Percentiles rank a stretch among this genome's conserved stretches.
Evolutionary conservation across 53 echinoderm and acorn worm genomes (phyloP).

Genomic region (Echinometra lucunter): DNA sequence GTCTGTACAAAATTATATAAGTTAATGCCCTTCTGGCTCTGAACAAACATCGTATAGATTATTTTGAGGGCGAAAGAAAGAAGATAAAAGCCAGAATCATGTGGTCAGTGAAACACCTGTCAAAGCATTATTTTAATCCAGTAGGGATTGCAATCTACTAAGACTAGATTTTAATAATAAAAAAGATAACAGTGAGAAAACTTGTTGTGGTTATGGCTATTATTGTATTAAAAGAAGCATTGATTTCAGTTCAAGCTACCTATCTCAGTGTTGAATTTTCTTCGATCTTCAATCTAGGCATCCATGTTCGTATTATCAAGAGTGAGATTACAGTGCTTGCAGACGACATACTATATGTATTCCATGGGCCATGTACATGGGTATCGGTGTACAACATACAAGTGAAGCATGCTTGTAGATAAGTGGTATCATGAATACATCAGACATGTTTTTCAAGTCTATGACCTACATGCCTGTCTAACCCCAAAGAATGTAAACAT

Average conservation of each 20-base stretch:
- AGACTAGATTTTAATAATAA: no score
- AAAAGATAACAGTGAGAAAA: no score
- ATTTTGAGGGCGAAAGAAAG: neutral
- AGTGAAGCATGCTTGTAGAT: neutral
- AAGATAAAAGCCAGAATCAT: neutral
- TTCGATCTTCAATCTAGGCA: neutral
- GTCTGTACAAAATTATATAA: no score
- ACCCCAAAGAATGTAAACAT: constrained; percentile 71
- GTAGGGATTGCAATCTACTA: no score
- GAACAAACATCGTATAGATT: no score
- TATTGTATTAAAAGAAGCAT: neutral
- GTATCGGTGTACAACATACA: neutral
- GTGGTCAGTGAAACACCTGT: neutral
- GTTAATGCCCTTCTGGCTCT: no score
- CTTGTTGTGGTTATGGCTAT: neutral
- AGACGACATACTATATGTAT: neutral
- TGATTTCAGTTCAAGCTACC: neutral
- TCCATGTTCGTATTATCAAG: neutral
- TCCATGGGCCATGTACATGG: neutral
- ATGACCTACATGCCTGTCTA: constrained; percentile 68
- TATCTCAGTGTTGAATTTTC: neutral
- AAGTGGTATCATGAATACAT: constrained; percentile 59
- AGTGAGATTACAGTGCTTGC: constrained; percentile 18
- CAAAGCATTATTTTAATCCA: neutral
- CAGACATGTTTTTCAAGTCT: constrained; percentile 63